Evolutionary conservation across 2,888 invertebrate genomes (phyloP).

Genomic region (Cancer borealis): DNA sequence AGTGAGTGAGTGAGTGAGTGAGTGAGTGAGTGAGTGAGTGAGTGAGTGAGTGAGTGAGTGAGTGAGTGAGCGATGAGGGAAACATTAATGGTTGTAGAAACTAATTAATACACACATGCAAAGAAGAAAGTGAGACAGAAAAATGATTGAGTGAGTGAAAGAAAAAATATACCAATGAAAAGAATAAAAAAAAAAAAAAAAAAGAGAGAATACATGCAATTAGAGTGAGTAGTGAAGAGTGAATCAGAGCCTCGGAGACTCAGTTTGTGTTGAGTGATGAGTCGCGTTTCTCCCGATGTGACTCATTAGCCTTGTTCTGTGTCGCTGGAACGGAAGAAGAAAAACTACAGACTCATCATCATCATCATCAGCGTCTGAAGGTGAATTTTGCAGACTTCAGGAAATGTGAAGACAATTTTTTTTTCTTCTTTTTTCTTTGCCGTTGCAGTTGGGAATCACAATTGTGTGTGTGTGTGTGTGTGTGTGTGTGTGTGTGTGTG

Average conservation of each 20-base stretch:
- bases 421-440: neutral
- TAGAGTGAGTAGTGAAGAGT: neutral
- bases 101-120: neutral
- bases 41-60: conserved; percentile 9
- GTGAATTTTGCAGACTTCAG: neutral
- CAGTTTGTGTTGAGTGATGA: neutral
- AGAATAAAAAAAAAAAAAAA: neutral
- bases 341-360: neutral
- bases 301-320: neutral
- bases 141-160: neutral
- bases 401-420: neutral
- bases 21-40: neutral
- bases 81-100: neutral
- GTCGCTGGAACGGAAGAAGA: neutral
- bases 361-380: neutral
- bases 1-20: conserved; percentile 14
- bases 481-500: conserved; percentile 41
- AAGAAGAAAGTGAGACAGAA: neutral
- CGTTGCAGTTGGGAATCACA: conserved; percentile 2
- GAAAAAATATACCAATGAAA: neutral
- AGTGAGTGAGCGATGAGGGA: neutral
- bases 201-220: neutral
- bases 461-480: neutral
- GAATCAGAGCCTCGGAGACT: neutral
- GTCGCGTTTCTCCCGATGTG: neutral